Evolutionary conservation across 2,888 invertebrate genomes (phyloP).

Genomic region (Sarcophaga carnaria): DNA sequence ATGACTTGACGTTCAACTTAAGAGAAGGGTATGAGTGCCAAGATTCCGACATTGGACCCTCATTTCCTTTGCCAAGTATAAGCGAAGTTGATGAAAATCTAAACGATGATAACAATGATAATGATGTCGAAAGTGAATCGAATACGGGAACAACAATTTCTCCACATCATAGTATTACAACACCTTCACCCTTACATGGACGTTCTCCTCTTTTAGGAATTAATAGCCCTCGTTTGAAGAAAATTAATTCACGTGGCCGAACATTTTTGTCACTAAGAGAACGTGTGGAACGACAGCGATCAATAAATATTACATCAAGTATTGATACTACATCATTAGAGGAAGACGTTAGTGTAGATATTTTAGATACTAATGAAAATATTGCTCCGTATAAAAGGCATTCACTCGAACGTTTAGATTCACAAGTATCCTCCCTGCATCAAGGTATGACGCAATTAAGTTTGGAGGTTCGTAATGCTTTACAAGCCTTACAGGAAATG

Average conservation of each 20-base stretch:
- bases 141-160: constrained; percentile 85
- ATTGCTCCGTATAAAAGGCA: constrained; percentile 74
- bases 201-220: constrained; percentile 78
- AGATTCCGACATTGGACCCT: constrained; percentile 81
- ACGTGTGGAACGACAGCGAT: constrained; percentile 87
- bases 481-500: constrained; percentile 92
- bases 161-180: constrained; percentile 78
- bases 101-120: constrained; percentile 89
- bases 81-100: constrained; percentile 97
- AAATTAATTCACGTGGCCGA: constrained; percentile 82
- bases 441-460: constrained; percentile 93
- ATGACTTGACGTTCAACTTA: constrained; percentile 96
- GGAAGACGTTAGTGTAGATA: constrained; percentile 85
- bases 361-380: constrained; percentile 67
- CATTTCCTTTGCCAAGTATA: constrained; percentile 91
- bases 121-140: constrained; percentile 93
- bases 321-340: constrained; percentile 83
- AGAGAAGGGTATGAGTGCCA: constrained; percentile 96
- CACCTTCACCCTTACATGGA: constrained; percentile 74
- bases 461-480: constrained; percentile 92
- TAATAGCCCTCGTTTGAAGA: constrained; percentile 77
- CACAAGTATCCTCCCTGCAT: constrained; percentile 91
- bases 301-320: constrained; percentile 83
- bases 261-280: constrained; percentile 84
- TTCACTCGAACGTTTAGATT: constrained; percentile 89